These are phyloP conservation scores for Lipophrys pholis DNA, from an alignment of 2,113 vertebrate genomes.

Conservation along the genomic window DNA sequence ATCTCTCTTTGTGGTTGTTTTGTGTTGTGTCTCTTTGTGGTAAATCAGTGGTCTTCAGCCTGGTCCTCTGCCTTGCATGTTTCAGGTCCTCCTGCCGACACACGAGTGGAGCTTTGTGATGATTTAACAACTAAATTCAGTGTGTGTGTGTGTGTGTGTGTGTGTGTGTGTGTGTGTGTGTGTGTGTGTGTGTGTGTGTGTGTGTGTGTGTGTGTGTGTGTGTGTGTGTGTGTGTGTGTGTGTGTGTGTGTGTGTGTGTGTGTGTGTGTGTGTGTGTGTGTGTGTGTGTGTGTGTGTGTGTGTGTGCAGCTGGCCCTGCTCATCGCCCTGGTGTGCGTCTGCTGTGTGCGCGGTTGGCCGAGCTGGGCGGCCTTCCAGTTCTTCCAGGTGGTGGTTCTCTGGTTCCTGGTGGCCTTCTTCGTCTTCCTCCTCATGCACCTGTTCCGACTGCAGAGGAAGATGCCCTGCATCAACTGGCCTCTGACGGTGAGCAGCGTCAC, in stretches of 20 bases:
- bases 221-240: too few relatives aligned
- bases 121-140: too few relatives aligned
- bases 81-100: too few relatives aligned
- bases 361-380: conserved; percentile 85
- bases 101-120: too few relatives aligned
- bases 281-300: neutral
- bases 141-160: neutral
- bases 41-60: too few relatives aligned
- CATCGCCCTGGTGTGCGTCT: conserved; percentile 89
- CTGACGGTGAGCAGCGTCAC: conserved; percentile 87
- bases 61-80: too few relatives aligned
- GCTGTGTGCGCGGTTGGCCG: conserved; percentile 66
- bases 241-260: too few relatives aligned
- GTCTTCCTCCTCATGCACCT: conserved; percentile 90
- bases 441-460: conserved; percentile 86
- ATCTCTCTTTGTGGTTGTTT: too few relatives aligned
- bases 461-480: conserved; percentile 94
- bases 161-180: conserved; percentile 10
- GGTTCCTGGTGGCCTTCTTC: conserved; percentile 90
- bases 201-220: conserved; percentile 12
- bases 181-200: conserved; percentile 10
- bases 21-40: too few relatives aligned
- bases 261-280: too few relatives aligned
- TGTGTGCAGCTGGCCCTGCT: conserved; percentile 86
- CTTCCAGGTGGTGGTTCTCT: conserved; percentile 91